Evolutionary conservation across 2,113 vertebrate species (phyloP).

Genomic region (Ploceus nigricollis): DNA sequence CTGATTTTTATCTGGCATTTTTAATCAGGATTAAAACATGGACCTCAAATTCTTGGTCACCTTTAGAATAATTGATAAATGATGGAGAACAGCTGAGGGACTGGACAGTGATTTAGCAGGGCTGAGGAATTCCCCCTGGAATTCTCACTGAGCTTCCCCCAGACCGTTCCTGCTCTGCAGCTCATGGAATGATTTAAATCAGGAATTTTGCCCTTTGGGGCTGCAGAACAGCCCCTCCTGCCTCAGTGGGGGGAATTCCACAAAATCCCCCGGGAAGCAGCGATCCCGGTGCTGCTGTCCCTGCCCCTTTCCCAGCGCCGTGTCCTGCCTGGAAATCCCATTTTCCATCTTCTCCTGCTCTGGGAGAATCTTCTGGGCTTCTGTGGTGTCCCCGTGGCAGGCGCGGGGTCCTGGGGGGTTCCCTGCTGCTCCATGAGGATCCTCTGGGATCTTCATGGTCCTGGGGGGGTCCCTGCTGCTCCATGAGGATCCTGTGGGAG

Average conservation of each 20-base stretch:
- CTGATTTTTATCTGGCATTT: not conserved
- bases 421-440: too few relatives aligned
- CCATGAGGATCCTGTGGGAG: not conserved
- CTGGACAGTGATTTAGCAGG: too few relatives aligned
- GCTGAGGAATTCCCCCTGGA: not conserved
- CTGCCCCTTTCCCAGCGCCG: not conserved
- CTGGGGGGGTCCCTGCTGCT: too few relatives aligned
- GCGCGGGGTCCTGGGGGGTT: not conserved
- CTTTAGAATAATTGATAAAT: not conserved
- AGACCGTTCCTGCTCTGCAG: not conserved
- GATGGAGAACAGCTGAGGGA: not conserved
- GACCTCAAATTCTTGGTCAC: not conserved
- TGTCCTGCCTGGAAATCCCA: not conserved
- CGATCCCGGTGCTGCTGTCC: fast-evolving
- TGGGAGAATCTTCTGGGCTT: not conserved
- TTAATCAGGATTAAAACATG: not conserved
- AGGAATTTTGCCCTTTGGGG: not conserved
- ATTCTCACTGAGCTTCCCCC: not conserved
- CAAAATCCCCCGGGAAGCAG: fast-evolving
- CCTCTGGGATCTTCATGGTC: too few relatives aligned
- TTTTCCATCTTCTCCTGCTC: not conserved
- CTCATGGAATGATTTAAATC: not conserved
- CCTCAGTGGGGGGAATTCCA: not conserved
- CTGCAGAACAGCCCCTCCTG: not conserved
- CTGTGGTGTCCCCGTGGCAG: not conserved